These are phyloP conservation scores for Diglossa cyanea DNA, from an alignment of 2,797 vertebrate genomes.

Conservation along the genomic window DNA sequence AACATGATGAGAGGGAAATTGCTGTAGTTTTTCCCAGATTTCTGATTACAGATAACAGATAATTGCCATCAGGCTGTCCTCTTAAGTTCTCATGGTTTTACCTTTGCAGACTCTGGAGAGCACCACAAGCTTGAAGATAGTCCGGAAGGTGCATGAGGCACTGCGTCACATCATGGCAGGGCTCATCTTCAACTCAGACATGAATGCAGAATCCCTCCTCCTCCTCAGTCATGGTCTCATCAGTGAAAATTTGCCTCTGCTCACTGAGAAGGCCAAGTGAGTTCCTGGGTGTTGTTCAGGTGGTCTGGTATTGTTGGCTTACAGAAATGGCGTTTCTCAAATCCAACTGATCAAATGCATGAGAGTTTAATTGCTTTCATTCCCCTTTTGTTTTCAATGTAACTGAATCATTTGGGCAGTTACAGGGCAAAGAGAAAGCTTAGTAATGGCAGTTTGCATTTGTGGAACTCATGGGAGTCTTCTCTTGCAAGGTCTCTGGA, in stretches of 20 bases:
- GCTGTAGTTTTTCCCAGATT: background rate
- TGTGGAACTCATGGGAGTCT: background rate
- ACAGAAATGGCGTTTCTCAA: background rate
- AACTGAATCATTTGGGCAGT: background rate
- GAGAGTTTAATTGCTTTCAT: background rate
- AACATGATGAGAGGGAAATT: background rate
- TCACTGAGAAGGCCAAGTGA: conserved; percentile 90
- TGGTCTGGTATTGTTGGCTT: background rate
- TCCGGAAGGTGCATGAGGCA: conserved; percentile 86
- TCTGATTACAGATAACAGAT: background rate
- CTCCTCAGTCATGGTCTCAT: conserved; percentile 91
- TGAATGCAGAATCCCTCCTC: conserved; percentile 84
- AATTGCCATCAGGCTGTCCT: background rate
- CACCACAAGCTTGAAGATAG: conserved; percentile 87
- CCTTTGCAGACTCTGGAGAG: conserved; percentile 85
- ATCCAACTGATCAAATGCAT: background rate
- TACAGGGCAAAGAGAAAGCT: background rate
- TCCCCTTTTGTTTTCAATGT: background rate
- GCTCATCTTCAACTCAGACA: conserved; percentile 84
- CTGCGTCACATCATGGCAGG: conserved; percentile 87
- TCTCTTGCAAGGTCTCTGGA: background rate
- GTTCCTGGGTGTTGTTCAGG: background rate
- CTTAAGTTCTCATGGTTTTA: background rate
- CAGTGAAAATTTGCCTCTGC: conserved; percentile 91
- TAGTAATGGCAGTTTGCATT: background rate